Base-by-base conservation (phyloP, 1,140 invertebrate species). In the Apis laboriosa region DNA sequence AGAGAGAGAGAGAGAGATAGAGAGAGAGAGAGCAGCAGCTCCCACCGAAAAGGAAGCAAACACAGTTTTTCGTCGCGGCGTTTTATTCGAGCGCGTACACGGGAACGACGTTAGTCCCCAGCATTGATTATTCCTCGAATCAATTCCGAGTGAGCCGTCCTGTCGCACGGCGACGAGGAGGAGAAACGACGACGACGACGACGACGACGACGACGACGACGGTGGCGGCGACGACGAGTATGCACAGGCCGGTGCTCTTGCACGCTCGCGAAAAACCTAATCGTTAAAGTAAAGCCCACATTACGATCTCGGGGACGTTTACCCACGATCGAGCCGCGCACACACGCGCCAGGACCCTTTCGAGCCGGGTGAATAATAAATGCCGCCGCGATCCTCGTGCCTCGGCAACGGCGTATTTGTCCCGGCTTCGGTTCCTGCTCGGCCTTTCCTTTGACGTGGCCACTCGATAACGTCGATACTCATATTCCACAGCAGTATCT, bases 281-380 rank as follows among this genome's bases (percentile, higher is more conserved):
- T 88, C 87, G 87, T 82, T 85, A 88, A 88, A 88, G 87, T 88
- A 88, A 88, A 88, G 87, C 76, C 68, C 83, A 83, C 84, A 85
- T 85, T 88, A 85, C 83, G 73, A 75, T 72, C 63, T 72, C 28
- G 58, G 76, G 86, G 64, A 88, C 79, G 86, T 88, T 88, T 88
- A 88, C 87, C 87, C 79, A 76, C 86, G 87, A 88, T 88, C 87
- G 87, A 85, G 85, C 67, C 70, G 66, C 82, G 77, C 83, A 78
- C 83, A 85, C 64, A 66, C 63, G 71, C 51, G 53, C 51, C 77
- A 80, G 86, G 79, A 85, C 86, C 86, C 87, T 85, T 88, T 83
- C 84, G 61, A 80, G 70, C 68, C 34, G 84, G 64, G 63, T 88
- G 87, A 88, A 88, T 88, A 88, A 88, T 88, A 88, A 88, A 88